Evolutionary conservation across 2,113 vertebrate species (phyloP).

Genomic region (Sterna hirundo): DNA sequence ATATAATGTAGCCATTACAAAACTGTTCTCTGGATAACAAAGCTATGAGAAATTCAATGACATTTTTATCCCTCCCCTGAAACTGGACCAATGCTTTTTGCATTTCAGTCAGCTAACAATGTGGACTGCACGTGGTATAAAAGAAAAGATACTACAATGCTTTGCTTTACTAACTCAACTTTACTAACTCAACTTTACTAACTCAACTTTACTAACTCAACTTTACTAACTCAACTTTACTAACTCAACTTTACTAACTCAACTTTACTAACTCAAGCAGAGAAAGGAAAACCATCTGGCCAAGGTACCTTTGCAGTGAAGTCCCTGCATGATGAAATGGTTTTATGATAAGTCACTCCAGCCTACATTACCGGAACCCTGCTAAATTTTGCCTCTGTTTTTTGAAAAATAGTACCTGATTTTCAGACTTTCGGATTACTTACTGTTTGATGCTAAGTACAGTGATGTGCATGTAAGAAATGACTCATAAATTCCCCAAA

Average conservation of each 20-base stretch:
- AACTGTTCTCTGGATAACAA: not conserved
- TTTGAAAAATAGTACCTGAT: not conserved
- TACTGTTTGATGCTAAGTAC: not conserved
- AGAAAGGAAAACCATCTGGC: not conserved
- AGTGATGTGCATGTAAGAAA: not conserved
- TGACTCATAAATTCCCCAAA: not conserved
- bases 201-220: too few species aligned
- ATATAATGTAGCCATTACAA: not conserved
- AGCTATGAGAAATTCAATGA: not conserved
- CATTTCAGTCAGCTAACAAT: not conserved
- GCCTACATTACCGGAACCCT: not conserved
- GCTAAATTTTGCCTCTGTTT: not conserved
- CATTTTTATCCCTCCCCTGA: not conserved
- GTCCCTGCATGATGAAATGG: not conserved
- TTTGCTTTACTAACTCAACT: not conserved
- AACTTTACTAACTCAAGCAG: not conserved
- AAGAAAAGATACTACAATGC: not conserved
- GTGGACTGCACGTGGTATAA: not conserved
- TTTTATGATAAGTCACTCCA: not conserved
- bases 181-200: too few species aligned
- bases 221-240: too few species aligned
- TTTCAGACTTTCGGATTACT: not conserved
- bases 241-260: too few species aligned
- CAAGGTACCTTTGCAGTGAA: not conserved
- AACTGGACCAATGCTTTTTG: not conserved